phyloP scores from a whole-genome alignment of 2,888 invertebrate species.

The Pherbina coryleti region DNA sequence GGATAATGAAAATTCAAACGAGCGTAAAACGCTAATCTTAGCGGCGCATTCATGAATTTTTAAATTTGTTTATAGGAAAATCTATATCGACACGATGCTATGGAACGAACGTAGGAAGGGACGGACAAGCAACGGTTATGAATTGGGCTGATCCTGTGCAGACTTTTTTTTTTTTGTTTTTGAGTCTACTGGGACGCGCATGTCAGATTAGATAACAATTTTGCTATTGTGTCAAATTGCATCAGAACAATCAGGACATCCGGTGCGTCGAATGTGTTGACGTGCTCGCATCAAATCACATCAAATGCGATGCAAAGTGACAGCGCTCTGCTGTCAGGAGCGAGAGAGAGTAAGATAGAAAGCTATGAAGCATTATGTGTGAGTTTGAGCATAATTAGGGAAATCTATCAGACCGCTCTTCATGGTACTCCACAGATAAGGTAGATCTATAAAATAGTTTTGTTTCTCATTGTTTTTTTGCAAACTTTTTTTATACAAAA shows the following conservation, averaged over 20 bases:
- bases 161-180: background rate
- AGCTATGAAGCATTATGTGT: conserved; percentile 19
- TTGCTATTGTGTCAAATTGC: conserved; percentile 47
- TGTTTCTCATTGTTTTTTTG: too few species aligned
- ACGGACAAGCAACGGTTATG: background rate
- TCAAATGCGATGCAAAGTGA: conserved; percentile 1
- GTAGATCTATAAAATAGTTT: too few species aligned
- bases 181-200: conserved; percentile 44
- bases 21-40: conserved; percentile 69
- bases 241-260: conserved; percentile 46
- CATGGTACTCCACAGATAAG: background rate
- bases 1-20: conserved; percentile 67
- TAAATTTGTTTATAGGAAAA: conserved; percentile 61
- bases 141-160: background rate
- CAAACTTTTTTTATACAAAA: too few species aligned
- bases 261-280: conserved; percentile 45
- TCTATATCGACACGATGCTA: conserved; percentile 35
- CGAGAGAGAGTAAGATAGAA: background rate
- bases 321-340: conserved; percentile 5
- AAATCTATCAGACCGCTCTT: conserved; percentile 22
- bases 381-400: conserved; percentile 37
- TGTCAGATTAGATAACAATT: conserved; percentile 61
- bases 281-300: conserved; percentile 38
- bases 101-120: background rate
- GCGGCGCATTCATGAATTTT: conserved; percentile 49